These are phyloP conservation scores for Esox niger DNA, from an alignment of 2,113 vertebrate species.

Conservation along the genomic window DNA sequence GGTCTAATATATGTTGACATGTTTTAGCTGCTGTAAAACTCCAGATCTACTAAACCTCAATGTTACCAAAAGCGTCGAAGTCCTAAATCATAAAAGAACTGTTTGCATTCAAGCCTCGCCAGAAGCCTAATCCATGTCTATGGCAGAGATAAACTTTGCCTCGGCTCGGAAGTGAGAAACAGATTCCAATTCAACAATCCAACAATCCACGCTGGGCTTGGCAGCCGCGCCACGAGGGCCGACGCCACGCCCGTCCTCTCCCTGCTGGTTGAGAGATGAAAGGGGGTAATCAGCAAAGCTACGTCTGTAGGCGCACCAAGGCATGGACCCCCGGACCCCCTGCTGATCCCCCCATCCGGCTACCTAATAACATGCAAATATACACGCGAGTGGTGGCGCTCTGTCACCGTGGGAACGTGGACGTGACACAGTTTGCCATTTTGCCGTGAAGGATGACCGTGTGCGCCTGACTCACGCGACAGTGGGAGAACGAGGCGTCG, in stretches of 20 bases:
- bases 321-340: conserved; percentile 56
- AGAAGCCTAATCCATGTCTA: background rate
- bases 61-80: too few species aligned
- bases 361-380: conserved; percentile 61
- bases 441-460: conserved; percentile 14
- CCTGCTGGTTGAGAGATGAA: conserved; percentile 41
- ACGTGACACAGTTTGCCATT: too few species aligned
- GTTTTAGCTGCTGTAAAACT: too few species aligned
- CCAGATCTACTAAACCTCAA: too few species aligned
- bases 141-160: conserved; percentile 22
- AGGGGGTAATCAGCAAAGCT: conserved; percentile 60
- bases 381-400: conserved; percentile 36
- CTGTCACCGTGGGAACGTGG: conserved; percentile 32
- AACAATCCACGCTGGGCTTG: conserved; percentile 40
- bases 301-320: conserved; percentile 37
- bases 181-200: too few species aligned
- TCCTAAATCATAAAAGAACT: background rate
- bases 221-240: conserved; percentile 45
- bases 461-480: conserved; percentile 9
- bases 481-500: background rate
- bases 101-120: background rate
- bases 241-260: conserved; percentile 38
- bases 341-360: conserved; percentile 50
- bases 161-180: conserved; percentile 54
- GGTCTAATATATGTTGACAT: too few species aligned